Conservation (phyloP, 2,888 invertebrate species). For the Dasypogon diadema region DNA sequence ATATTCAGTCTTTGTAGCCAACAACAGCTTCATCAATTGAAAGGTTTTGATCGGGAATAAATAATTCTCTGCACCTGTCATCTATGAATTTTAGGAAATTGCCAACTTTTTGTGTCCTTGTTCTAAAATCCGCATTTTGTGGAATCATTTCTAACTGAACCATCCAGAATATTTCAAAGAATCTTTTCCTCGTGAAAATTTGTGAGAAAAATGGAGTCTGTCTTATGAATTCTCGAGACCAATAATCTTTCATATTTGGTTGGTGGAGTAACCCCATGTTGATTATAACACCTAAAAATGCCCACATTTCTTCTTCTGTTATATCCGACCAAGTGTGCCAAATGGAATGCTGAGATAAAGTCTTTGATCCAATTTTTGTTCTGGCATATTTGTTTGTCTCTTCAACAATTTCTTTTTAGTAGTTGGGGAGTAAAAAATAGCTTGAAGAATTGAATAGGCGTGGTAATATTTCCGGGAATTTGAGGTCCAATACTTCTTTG, state of each 20-base stretch:
- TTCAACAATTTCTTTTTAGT: constrained; percentile 3
- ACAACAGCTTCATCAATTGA: too few relatives aligned
- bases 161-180: too few relatives aligned
- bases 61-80: too few relatives aligned
- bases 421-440: constrained; percentile 7
- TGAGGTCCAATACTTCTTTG: too few relatives aligned
- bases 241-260: constrained; percentile 56
- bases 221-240: constrained; percentile 35
- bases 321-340: constrained; percentile 51
- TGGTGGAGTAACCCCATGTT: constrained; percentile 56
- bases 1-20: too few relatives aligned
- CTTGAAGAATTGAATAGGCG: constrained; percentile 1
- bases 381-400: constrained; percentile 10
- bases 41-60: too few relatives aligned
- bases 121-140: neutral
- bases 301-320: constrained; percentile 54
- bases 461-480: neutral
- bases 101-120: constrained; percentile 5
- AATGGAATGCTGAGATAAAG: constrained; percentile 41
- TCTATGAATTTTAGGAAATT: too few relatives aligned
- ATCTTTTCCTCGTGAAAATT: too few relatives aligned
- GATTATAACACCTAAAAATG: constrained; percentile 57
- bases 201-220: too few relatives aligned
- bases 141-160: constrained; percentile 6
- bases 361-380: neutral